Evolutionary conservation across 2,888 invertebrate genomes (phyloP).

Genomic region (Trissonchulus latispiculum): DNA sequence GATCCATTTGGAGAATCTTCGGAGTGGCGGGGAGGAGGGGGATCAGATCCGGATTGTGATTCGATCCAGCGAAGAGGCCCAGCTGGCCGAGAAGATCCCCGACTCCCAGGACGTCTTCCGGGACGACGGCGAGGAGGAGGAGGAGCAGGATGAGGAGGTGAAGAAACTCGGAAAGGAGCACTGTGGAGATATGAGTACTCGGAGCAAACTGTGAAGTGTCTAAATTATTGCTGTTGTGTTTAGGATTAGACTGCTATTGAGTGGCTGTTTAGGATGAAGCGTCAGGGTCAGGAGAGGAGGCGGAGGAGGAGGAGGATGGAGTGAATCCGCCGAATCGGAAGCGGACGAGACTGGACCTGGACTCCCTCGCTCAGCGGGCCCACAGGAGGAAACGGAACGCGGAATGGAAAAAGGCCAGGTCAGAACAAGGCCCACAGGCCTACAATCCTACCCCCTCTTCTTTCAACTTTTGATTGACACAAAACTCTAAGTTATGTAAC

Average conservation of each 20-base stretch:
- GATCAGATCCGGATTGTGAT: neutral
- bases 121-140: neutral
- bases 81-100: neutral
- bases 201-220: no score
- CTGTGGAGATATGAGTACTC: no score
- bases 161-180: no score
- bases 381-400: neutral
- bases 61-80: neutral
- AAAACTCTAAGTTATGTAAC: no score
- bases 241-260: no score
- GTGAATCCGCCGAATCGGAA: neutral
- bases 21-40: neutral
- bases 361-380: neutral
- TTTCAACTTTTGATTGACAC: no score
- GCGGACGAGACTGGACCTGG: neutral
- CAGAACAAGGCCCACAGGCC: no score
- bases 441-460: no score
- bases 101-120: neutral
- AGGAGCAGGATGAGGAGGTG: no score
- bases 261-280: neutral
- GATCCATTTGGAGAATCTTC: conserved; percentile 62
- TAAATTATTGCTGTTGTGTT: no score
- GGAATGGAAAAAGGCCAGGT: neutral
- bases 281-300: neutral
- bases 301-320: neutral